Percentiles rank a stretch among this genome's conserved stretches.
These are phyloP conservation scores for Mesochorus sp. DNA, from an alignment of 2,888 invertebrate species.

Conservation along the genomic window DNA sequence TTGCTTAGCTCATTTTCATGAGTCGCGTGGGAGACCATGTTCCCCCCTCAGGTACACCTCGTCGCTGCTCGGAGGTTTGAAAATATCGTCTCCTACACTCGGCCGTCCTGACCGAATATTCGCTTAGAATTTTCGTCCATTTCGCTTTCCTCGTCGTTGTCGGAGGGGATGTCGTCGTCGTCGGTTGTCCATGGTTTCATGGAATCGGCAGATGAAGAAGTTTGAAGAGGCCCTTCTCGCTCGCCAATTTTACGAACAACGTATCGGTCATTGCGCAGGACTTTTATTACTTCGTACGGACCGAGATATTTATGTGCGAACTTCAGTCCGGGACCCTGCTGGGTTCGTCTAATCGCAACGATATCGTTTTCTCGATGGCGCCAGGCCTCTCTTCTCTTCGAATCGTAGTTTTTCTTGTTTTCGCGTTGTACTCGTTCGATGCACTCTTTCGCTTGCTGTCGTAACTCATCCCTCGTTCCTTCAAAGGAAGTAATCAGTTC, in stretches of 20 bases:
- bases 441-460: background rate
- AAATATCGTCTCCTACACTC: too few species aligned
- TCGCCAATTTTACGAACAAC: conserved; percentile 70
- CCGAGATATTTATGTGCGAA: conserved; percentile 54
- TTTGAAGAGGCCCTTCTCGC: conserved; percentile 69
- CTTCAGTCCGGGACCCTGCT: conserved; percentile 55
- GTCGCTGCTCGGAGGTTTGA: too few species aligned
- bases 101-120: conserved; percentile 23
- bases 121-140: background rate
- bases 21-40: too few species aligned
- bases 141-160: background rate
- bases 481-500: background rate
- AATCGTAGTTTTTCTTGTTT: conserved; percentile 41
- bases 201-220: conserved; percentile 69
- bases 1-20: too few species aligned
- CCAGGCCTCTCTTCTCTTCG: conserved; percentile 26
- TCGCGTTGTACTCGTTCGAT: background rate
- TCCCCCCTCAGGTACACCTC: too few species aligned
- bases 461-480: background rate
- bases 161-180: background rate
- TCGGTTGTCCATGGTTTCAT: background rate
- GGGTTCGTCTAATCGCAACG: conserved; percentile 56
- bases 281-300: conserved; percentile 56
- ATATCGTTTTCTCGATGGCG: conserved; percentile 47
- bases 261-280: conserved; percentile 72